Base-by-base conservation (phyloP, 2,888 invertebrate species). In the Gymnocheta viridis region DNA sequence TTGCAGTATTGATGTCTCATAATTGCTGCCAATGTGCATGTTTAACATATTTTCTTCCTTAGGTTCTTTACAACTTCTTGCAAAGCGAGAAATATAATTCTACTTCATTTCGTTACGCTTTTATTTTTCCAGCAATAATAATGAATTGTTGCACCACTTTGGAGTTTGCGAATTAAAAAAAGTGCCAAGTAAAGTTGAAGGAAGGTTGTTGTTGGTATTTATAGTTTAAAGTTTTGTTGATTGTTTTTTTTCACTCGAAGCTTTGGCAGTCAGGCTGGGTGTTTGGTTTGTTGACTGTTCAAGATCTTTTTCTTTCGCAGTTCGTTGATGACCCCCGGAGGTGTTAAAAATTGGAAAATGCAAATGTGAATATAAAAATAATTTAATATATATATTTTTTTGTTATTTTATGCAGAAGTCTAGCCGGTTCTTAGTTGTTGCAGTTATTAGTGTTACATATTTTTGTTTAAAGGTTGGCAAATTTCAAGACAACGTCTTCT, bases 341-440 rank as follows among this genome's bases (percentile, higher is more conserved):
- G 91, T 89, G 91, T 89, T 90, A 88, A 89, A 89, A 90, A 90
- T 91, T 89, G 89, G 89, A 88, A 90, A 90, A 91, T 91, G 91
- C 88, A 91, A 91, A 90, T 91, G 88, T 69, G 38, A 86, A 85
- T 87, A 88, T 88, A 88, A 90, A 89, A 86, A 89, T 88, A 89
- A 90, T 89, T 90, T 90, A n/a, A n/a, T n/a, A n/a, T n/a, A n/a
- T 89, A 88, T 88, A 87, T 82, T 81, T 87, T 82, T 70, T 69
- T 64, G 49, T 56, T 73, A 70, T 74, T 85, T 79, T 74, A 51
- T 82, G 64, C 29, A 70, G 74, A 82, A 85, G 70, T 82, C 62
- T 72, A 82, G 70, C 76, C 81, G 67, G 76, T 77, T 78, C 49
- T 60, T 32, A 35, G 2, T 38, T 67, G 70, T 72, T 60, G 66